phyloP scores from a whole-genome alignment of 2,797 vertebrate species.

The Graptemys geographica region DNA sequence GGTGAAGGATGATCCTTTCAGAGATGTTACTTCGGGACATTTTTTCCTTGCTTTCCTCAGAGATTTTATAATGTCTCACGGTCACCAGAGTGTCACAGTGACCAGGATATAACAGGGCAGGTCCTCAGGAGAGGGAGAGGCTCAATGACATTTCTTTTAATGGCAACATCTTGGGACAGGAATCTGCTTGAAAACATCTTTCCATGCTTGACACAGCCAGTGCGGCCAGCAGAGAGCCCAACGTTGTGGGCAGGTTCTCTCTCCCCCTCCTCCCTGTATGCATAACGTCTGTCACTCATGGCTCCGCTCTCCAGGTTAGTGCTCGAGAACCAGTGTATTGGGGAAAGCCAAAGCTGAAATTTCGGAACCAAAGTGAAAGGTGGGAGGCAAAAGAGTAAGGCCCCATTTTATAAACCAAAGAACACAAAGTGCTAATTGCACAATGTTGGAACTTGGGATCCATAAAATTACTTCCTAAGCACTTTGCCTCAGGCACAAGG shows the following conservation, averaged over 20 bases:
- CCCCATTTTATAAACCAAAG: background rate
- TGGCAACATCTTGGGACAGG: background rate
- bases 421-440: background rate
- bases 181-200: background rate
- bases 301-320: background rate
- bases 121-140: too few relatives aligned
- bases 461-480: background rate
- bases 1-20: background rate
- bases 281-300: background rate
- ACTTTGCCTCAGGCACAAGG: background rate
- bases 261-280: background rate
- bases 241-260: background rate
- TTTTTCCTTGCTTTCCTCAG: background rate
- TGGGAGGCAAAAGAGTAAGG: background rate
- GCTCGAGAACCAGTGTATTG: background rate
- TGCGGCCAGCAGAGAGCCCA: background rate
- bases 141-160: too few relatives aligned
- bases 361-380: background rate
- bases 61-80: background rate
- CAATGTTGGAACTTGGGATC: background rate
- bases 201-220: background rate
- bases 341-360: background rate
- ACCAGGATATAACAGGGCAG: background rate
- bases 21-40: background rate
- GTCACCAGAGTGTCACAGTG: background rate